phyloP scores from a whole-genome alignment of 2,888 invertebrate genomes.

The Melitaea athalia region DNA sequence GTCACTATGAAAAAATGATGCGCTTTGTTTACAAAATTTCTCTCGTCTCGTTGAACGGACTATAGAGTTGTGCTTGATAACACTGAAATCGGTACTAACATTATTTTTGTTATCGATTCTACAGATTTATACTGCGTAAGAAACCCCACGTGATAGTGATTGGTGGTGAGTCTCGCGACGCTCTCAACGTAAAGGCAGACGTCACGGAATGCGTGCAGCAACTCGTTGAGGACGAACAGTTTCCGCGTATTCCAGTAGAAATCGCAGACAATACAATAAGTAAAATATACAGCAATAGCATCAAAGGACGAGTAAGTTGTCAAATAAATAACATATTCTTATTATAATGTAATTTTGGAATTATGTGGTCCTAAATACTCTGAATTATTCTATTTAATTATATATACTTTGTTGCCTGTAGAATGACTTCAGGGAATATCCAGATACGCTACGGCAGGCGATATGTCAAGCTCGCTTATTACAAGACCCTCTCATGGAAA shows the following conservation, averaged over 20 bases:
- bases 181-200: slow-evolving; percentile 90
- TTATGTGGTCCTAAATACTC: too few relatives aligned
- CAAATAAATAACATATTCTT: background rate
- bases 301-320: slow-evolving; percentile 86
- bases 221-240: slow-evolving; percentile 91
- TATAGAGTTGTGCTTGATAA: background rate
- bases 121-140: slow-evolving; percentile 92
- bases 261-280: slow-evolving; percentile 97
- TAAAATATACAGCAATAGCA: slow-evolving; percentile 95
- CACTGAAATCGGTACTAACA: background rate
- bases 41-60: too few relatives aligned
- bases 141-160: slow-evolving; percentile 97
- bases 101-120: background rate
- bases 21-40: too few relatives aligned
- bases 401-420: slow-evolving; percentile 45
- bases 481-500: slow-evolving; percentile 98
- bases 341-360: background rate
- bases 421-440: slow-evolving; percentile 96
- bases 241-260: slow-evolving; percentile 93
- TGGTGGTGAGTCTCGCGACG: slow-evolving; percentile 95
- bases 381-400: background rate
- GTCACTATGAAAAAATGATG: too few relatives aligned
- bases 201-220: slow-evolving; percentile 88
- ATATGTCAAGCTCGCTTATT: slow-evolving; percentile 95
- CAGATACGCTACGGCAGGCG: slow-evolving; percentile 93